Evolutionary conservation across 2,888 invertebrate genomes (phyloP).

Genomic region (Hypsopygia costalis): DNA sequence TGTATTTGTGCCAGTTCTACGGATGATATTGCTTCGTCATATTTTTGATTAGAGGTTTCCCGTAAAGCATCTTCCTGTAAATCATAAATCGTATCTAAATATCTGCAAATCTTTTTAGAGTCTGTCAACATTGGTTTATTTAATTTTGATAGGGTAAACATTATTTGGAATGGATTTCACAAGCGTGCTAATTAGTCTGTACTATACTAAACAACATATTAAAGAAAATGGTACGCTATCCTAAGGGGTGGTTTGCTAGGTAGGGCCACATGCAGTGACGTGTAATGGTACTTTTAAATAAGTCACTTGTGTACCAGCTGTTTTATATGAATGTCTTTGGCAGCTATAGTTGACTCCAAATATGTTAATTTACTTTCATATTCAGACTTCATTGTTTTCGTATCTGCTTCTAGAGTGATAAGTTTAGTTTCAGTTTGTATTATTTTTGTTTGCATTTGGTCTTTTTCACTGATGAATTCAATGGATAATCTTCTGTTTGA

Average conservation of each 20-base stretch:
- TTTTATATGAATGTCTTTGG: conserved; percentile 82
- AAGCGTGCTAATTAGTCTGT: not conserved
- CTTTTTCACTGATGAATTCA: conserved; percentile 70
- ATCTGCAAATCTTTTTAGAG: too few species aligned
- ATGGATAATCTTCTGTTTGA: conserved; percentile 62
- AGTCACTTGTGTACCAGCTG: conserved; percentile 72
- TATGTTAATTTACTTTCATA: conserved; percentile 81
- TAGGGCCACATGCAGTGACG: conserved; percentile 1
- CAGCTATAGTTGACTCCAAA: conserved; percentile 79
- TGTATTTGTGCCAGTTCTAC: conserved; percentile 74
- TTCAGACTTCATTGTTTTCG: conserved; percentile 76
- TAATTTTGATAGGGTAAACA: not conserved
- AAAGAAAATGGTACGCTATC: conserved; percentile 11
- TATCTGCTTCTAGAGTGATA: conserved; percentile 69
- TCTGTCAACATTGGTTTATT: not conserved
- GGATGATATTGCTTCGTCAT: conserved; percentile 69
- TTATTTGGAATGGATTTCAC: not conserved
- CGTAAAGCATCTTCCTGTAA: conserved; percentile 64
- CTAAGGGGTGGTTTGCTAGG: not conserved
- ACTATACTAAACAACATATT: not conserved
- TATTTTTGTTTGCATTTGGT: conserved; percentile 65
- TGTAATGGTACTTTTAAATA: not conserved
- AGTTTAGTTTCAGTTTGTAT: conserved; percentile 68
- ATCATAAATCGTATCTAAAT: not conserved
- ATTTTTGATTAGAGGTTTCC: conserved; percentile 66